These are phyloP conservation scores for Pedicia rivosa DNA, from an alignment of 2,888 invertebrate species.

Conservation along the genomic window DNA sequence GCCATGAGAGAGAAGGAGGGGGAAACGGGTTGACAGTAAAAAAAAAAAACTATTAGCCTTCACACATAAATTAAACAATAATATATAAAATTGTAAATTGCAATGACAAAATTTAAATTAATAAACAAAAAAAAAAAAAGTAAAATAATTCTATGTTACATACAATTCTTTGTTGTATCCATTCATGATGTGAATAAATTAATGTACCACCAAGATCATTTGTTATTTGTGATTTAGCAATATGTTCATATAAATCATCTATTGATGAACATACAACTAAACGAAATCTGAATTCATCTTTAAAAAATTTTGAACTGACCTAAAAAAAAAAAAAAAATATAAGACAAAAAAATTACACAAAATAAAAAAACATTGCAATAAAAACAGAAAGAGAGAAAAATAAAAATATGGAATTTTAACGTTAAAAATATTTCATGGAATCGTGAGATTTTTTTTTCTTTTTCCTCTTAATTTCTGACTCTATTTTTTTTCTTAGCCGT, in stretches of 20 bases:
- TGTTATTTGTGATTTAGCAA: slow-evolving; percentile 73
- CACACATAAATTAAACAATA: not conserved
- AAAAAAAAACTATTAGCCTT: no score
- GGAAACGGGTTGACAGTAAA: no score
- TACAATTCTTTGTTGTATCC: slow-evolving; percentile 95
- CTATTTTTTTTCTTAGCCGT: no score
- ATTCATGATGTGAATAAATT: slow-evolving; percentile 83
- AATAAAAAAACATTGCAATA: no score
- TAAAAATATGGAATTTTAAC: no score
- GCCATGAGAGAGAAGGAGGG: no score
- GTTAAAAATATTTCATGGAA: no score
- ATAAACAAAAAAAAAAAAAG: not conserved
- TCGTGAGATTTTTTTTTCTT: no score
- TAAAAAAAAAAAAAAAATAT: slow-evolving; percentile 8
- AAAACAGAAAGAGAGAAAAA: no score
- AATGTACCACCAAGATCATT: slow-evolving; percentile 78
- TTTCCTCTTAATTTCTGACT: no score
- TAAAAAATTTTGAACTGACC: slow-evolving; percentile 68
- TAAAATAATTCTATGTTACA: slow-evolving; percentile 32
- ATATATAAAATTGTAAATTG: no score
- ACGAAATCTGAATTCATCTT: slow-evolving; percentile 84
- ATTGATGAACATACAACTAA: slow-evolving; percentile 74
- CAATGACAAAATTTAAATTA: not conserved
- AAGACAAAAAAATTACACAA: no score
- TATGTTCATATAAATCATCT: slow-evolving; percentile 71